These are phyloP conservation scores for Dromiciops gliroides DNA, from an alignment of 2,113 vertebrate genomes.

Conservation along the genomic window DNA sequence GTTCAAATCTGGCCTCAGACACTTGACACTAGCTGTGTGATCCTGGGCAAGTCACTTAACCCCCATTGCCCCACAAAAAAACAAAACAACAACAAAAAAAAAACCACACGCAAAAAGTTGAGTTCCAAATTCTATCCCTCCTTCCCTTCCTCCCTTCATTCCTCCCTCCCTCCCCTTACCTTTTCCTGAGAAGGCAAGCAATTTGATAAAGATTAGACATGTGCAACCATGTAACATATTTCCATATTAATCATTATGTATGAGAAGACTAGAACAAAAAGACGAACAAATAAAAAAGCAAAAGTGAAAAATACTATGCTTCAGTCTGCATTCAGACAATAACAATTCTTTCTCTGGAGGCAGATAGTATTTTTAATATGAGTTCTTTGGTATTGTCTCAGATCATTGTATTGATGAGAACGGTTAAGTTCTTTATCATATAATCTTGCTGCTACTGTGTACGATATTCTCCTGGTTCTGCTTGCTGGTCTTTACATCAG, in stretches of 20 bases:
- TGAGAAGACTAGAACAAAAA: neutral
- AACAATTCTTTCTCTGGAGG: neutral
- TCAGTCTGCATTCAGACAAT: neutral
- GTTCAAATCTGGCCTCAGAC: no score
- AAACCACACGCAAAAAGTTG: no score
- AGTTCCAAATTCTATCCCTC: neutral
- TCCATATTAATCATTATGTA: neutral
- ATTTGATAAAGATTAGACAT: neutral
- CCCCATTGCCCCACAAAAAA: no score
- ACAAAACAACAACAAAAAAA: no score
- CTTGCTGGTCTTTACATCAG: neutral
- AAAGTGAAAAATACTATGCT: neutral
- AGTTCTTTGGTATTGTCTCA: neutral
- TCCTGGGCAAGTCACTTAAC: no score
- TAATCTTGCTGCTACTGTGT: neutral
- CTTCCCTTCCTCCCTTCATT: no score
- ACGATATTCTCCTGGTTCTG: neutral
- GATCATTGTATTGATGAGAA: neutral
- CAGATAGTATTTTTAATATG: neutral
- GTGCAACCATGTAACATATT: neutral
- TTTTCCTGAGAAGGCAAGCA: neutral
- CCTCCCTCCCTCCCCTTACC: no score
- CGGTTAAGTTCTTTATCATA: neutral
- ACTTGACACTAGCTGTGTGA: no score
- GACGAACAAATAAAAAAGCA: no score